Percentiles rank a stretch among this genome's conserved stretches.
phyloP scores from a whole-genome alignment of 1,140 invertebrate genomes.

The Coelopa frigida region DNA sequence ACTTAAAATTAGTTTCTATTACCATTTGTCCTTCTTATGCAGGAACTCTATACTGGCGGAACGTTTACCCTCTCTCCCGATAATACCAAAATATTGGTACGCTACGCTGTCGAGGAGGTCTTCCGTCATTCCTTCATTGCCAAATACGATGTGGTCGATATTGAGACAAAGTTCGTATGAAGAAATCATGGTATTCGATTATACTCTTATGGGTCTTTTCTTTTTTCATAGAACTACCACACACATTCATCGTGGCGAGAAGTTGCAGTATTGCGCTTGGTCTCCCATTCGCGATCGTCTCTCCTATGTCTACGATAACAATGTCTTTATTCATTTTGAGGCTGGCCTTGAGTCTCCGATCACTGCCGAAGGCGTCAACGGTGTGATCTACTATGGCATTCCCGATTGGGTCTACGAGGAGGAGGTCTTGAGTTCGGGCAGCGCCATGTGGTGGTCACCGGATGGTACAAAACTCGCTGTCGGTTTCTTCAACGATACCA shows the following conservation, averaged over 20 bases:
- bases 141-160: conserved; percentile 39
- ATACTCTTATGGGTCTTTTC: conserved; percentile 15
- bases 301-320: conserved; percentile 72
- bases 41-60: conserved; percentile 26
- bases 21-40: neutral
- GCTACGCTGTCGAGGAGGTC: conserved; percentile 29
- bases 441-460: conserved; percentile 84
- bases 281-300: conserved; percentile 61
- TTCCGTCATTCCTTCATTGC: conserved; percentile 40
- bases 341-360: conserved; percentile 46
- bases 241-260: conserved; percentile 47
- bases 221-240: conserved; percentile 27
- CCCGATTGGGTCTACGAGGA: conserved; percentile 80
- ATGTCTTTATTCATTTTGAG: conserved; percentile 55
- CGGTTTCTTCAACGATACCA: conserved; percentile 75
- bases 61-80: conserved; percentile 30
- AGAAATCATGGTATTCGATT: conserved; percentile 1
- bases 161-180: conserved; percentile 34
- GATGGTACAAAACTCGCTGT: conserved; percentile 70
- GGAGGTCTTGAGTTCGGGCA: conserved; percentile 78
- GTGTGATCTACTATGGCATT: conserved; percentile 68
- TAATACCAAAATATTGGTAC: conserved; percentile 34
- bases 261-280: conserved; percentile 63
- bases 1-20: neutral
- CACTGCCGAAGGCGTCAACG: conserved; percentile 53